phyloP scores from a whole-genome alignment of 1,140 invertebrate genomes.

The Trachelipus rathkii region DNA sequence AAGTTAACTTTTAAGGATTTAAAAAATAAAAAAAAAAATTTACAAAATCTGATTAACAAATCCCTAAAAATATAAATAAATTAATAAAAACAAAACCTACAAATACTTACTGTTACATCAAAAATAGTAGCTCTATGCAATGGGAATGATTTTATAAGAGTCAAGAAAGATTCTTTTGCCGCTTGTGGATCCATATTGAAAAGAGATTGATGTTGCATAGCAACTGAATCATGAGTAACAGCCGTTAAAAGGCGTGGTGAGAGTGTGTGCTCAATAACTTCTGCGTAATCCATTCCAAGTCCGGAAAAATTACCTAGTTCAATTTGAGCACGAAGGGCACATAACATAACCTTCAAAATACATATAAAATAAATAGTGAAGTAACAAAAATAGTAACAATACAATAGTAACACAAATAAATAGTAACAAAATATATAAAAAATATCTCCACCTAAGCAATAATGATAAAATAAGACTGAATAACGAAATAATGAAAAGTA shows the following conservation, averaged over 20 bases:
- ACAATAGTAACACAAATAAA: too few species aligned
- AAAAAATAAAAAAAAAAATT: too few species aligned
- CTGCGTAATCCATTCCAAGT: constrained; percentile 51
- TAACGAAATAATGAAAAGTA: too few species aligned
- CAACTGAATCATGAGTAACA: constrained; percentile 71
- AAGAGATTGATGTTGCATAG: constrained; percentile 80
- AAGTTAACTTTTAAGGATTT: too few species aligned
- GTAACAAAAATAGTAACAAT: too few species aligned
- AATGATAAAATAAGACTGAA: too few species aligned
- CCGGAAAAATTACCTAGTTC: constrained; percentile 74
- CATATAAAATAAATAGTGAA: constrained; percentile 23
- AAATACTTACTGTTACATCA: constrained; percentile 73
- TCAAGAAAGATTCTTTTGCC: constrained; percentile 88
- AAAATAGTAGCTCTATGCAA: constrained; percentile 88
- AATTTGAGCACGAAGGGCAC: constrained; percentile 86
- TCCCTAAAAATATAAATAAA: too few species aligned
- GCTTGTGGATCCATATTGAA: constrained; percentile 76
- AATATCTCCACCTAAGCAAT: too few species aligned
- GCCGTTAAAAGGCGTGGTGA: constrained; percentile 70
- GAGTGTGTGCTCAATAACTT: constrained; percentile 72
- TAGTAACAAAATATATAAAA: too few species aligned
- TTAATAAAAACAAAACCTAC: too few species aligned
- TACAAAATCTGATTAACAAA: too few species aligned
- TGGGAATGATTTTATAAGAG: constrained; percentile 88
- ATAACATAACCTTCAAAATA: constrained; percentile 75